These are phyloP conservation scores for Peromyscus leucopus DNA, from an alignment of 2,113 vertebrate genomes.

Conservation along the genomic window DNA sequence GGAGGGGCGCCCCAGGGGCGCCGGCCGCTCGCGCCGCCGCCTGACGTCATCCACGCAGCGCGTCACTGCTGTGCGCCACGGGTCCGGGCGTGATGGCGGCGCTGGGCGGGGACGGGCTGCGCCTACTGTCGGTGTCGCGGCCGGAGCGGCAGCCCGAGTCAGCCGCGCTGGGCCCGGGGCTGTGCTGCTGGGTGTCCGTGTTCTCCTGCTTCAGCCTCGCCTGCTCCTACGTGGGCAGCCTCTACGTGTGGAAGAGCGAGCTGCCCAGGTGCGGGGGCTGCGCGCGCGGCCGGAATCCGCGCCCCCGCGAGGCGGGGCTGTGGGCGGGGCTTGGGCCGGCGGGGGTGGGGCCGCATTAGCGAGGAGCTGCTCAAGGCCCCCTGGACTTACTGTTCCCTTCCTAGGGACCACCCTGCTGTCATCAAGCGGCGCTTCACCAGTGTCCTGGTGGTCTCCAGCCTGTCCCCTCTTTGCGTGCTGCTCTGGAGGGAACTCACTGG, in stretches of 20 bases:
- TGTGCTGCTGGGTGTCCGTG: slow-evolving; percentile 91
- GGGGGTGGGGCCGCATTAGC: slow-evolving; percentile 30
- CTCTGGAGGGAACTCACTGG: slow-evolving; percentile 92
- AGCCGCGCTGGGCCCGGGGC: slow-evolving; percentile 75
- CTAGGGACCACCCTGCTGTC: slow-evolving; percentile 94
- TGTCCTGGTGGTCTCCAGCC: slow-evolving; percentile 93
- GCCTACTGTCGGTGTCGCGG: slow-evolving; percentile 79
- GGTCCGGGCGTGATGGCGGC: slow-evolving; percentile 78
- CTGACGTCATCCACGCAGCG: slow-evolving; percentile 33
- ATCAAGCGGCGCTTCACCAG: slow-evolving; percentile 96
- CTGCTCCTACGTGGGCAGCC: slow-evolving; percentile 95
- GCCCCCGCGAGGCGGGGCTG: slow-evolving; percentile 45
- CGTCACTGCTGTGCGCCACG: slow-evolving; percentile 80
- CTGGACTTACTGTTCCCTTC: neutral
- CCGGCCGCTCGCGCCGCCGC: neutral
- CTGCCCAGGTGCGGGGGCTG: slow-evolving; percentile 91
- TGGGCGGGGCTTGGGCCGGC: slow-evolving; percentile 38
- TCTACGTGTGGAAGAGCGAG: slow-evolving; percentile 96
- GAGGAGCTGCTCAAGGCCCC: neutral
- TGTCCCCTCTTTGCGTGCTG: slow-evolving; percentile 93
- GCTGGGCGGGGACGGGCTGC: slow-evolving; percentile 80
- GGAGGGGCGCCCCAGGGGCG: neutral
- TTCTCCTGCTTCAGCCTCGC: slow-evolving; percentile 93
- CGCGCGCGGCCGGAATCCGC: slow-evolving; percentile 11
- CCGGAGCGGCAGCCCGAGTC: slow-evolving; percentile 74